phyloP scores from a whole-genome alignment of 2,113 vertebrate genomes.

The Oxyura jamaicensis region DNA sequence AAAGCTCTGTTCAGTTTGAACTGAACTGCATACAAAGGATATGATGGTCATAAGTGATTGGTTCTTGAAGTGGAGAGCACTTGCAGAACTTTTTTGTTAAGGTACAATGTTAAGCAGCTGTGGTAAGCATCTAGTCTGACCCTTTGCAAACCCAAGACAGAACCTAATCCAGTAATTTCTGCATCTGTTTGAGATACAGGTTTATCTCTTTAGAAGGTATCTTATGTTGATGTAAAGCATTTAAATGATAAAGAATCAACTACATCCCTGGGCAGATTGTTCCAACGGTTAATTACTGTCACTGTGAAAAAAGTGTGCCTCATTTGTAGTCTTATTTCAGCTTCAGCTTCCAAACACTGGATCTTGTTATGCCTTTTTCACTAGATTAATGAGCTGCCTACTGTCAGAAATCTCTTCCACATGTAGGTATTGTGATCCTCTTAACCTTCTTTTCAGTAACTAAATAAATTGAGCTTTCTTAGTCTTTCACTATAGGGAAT shows the following conservation, averaged over 20 bases:
- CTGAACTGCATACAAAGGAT: neutral
- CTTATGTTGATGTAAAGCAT: conserved; percentile 49
- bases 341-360: conserved; percentile 51
- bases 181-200: conserved; percentile 4
- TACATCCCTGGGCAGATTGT: conserved; percentile 40
- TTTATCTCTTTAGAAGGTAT: conserved; percentile 51
- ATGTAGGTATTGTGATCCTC: conserved; percentile 68
- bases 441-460: conserved; percentile 68
- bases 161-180: conserved; percentile 31
- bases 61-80: neutral
- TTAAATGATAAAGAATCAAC: conserved; percentile 65
- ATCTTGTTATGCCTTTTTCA: conserved; percentile 59
- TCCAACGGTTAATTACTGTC: conserved; percentile 57
- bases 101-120: neutral
- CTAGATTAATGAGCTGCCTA: conserved; percentile 72
- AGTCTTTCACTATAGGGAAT: conserved; percentile 51
- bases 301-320: conserved; percentile 39
- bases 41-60: neutral
- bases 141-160: neutral
- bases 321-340: conserved; percentile 56
- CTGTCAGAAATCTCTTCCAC: conserved; percentile 72
- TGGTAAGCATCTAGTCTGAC: conserved; percentile 15
- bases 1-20: accelerated
- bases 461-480: conserved; percentile 68
- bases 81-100: neutral